These are phyloP conservation scores for Drosophila siamana DNA, from an alignment of 2,888 invertebrate genomes.

Conservation along the genomic window DNA sequence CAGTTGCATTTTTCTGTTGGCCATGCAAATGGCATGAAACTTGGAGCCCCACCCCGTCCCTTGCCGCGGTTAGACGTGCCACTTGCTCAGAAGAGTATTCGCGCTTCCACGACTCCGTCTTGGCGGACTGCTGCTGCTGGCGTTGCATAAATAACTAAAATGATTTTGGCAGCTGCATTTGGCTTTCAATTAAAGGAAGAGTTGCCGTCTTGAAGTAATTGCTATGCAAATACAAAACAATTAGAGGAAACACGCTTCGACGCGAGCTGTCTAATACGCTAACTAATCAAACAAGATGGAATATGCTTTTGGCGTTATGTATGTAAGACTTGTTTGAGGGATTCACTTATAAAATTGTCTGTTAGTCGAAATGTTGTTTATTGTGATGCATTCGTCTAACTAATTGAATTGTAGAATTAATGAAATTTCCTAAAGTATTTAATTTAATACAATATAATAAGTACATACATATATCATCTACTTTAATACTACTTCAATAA, in stretches of 20 bases:
- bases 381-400: too few relatives aligned
- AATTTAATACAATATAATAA: too few relatives aligned
- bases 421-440: too few relatives aligned
- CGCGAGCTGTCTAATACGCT: background rate
- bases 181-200: conserved; percentile 60
- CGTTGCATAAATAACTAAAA: conserved; percentile 58
- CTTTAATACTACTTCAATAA: too few relatives aligned
- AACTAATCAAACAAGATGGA: conserved; percentile 6
- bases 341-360: too few relatives aligned
- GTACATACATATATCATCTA: too few relatives aligned
- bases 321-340: too few relatives aligned
- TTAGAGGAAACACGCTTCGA: conserved; percentile 29
- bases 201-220: conserved; percentile 52
- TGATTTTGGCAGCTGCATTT: conserved; percentile 61
- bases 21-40: conserved; percentile 61
- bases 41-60: conserved; percentile 5
- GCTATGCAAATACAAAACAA: conserved; percentile 63
- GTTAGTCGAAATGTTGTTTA: too few relatives aligned
- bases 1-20: conserved; percentile 57
- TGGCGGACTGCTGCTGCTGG: conserved; percentile 18
- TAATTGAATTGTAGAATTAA: too few relatives aligned
- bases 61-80: conserved; percentile 45
- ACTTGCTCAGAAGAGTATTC: conserved; percentile 30
- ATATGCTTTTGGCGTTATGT: background rate
- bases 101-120: background rate